These are phyloP conservation scores for Maylandia zebra DNA, from an alignment of 2,113 vertebrate species.

Conservation along the genomic window DNA sequence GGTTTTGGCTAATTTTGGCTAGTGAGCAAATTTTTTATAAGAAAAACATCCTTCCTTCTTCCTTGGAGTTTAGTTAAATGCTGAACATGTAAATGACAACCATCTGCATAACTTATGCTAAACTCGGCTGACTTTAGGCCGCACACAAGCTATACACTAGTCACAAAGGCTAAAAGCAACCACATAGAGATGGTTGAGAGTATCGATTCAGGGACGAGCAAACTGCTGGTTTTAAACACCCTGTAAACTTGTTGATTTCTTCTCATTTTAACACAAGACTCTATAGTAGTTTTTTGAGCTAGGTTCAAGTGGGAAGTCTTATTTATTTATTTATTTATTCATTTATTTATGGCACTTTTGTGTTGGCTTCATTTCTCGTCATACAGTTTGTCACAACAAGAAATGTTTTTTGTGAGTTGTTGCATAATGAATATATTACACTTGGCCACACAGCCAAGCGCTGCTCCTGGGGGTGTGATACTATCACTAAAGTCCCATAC, in stretches of 20 bases:
- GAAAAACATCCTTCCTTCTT: not conserved
- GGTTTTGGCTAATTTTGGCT: not conserved
- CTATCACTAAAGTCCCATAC: not conserved
- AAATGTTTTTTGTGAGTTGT: too few species aligned
- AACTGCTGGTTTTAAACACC: not conserved
- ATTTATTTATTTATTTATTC: not conserved
- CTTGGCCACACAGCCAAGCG: not conserved
- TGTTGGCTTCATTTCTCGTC: not conserved
- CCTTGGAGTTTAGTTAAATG: not conserved
- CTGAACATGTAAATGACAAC: not conserved
- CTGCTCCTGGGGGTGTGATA: not conserved
- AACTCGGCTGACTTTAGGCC: accelerated
- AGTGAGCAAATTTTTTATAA: not conserved
- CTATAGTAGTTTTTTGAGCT: not conserved
- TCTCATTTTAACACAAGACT: not conserved
- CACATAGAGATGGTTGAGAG: not conserved
- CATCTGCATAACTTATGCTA: not conserved
- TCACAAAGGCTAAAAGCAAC: not conserved
- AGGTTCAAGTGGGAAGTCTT: not conserved
- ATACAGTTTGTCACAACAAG: not conserved
- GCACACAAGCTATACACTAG: not conserved
- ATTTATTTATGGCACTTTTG: not conserved
- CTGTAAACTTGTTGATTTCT: not conserved
- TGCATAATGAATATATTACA: not conserved
- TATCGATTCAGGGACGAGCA: not conserved